Evolutionary conservation across 2,888 invertebrate genomes (phyloP), one percentile per base, ranked within the genome.

Genomic region (Drosophila trichaetosa): DNA sequence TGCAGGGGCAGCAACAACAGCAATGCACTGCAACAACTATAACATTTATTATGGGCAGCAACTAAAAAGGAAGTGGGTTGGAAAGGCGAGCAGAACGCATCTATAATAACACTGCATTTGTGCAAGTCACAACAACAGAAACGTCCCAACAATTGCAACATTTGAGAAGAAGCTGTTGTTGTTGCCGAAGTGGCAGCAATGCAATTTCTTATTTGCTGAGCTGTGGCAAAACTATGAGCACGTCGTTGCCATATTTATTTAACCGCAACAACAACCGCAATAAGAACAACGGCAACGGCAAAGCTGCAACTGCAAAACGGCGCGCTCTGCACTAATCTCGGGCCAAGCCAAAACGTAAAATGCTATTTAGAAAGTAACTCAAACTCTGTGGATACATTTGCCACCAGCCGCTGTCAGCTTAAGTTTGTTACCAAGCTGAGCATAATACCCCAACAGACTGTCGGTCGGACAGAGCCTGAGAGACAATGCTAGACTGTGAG

Each of bases 211-310:
- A 62, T 74, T 72, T 84, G 74, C 70, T 70, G 73, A 76, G 79
- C 80, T 80, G 80, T 61, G 68, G 73, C 73, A 70, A 67, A 76
- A 69, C 64, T 63, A 69, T 86, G 76, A 83, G 79, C 83, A 74
- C 73, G 66, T 77, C 79, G 76, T 73, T 87, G 85, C 77, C 83
- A 83, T 86, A 86, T 83, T 86, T 85, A 85, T 85, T 87, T 87
- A 85, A 87, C 87, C 85, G 85, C 87, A 87, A 87, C 79, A 83
- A 74, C 81, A 84, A 87, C 85, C 87, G 87, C 85, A 86, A 87
- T 81, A 87, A 83, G 85, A 85, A 87, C 87, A 85, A 83, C 84
- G 77, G 82, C 80, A 73, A 58, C 65, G 36, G 52, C 46, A 73
- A 29, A 65, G 11, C 57, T 36, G 60, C 82, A 67, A 76, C 67